A percentile compares a stretch with the other conserved stretches of the same genome.
Conservation (phyloP, 2,113 vertebrate genomes). For the Lichenostomus cassidix region DNA sequence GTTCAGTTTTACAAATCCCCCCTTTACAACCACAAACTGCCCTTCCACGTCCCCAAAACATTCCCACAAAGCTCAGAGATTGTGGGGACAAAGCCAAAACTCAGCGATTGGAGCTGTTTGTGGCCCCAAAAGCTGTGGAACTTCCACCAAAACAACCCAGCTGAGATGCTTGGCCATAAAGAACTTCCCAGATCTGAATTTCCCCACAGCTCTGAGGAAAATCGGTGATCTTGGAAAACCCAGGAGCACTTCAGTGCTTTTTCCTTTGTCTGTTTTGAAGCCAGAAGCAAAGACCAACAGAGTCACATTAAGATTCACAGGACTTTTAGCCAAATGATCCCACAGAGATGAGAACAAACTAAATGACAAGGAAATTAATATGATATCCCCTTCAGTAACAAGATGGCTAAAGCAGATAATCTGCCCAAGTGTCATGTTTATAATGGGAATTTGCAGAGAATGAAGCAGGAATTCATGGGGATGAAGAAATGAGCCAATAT, state of each 20-base stretch:
- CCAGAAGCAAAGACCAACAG: background rate
- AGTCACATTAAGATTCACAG: background rate
- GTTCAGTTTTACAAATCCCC: background rate
- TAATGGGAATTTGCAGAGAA: background rate
- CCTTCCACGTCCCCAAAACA: background rate
- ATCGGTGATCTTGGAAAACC: background rate
- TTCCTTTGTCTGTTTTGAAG: background rate
- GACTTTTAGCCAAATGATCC: background rate
- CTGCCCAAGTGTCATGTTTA: background rate
- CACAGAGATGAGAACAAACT: background rate
- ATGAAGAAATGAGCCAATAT: background rate
- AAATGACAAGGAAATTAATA: constrained; percentile 18
- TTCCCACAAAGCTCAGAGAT: background rate
- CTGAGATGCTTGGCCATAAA: background rate
- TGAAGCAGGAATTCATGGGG: background rate
- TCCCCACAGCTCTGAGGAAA: background rate
- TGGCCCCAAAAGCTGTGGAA: background rate
- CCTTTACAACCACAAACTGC: background rate
- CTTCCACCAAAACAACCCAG: background rate
- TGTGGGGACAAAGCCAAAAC: background rate
- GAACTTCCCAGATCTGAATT: background rate
- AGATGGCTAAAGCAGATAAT: constrained; percentile 32
- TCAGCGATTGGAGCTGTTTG: background rate
- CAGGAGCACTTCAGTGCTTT: background rate
- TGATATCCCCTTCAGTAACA: background rate